phyloP scores from a whole-genome alignment of 2,113 vertebrate species.

The Apteryx owenii region DNA sequence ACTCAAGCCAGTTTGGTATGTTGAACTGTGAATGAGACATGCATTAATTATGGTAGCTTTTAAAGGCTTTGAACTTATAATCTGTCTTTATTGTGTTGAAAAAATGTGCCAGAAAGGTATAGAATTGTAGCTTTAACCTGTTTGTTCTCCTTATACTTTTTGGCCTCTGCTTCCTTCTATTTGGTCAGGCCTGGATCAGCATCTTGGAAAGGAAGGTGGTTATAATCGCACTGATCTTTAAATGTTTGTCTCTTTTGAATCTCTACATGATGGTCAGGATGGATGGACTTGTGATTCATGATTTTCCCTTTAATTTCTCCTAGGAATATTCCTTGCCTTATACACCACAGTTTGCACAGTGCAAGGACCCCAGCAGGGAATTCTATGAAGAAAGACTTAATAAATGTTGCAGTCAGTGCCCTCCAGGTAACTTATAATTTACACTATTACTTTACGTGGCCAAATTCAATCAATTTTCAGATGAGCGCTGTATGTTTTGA shows the following conservation, averaged over 20 bases:
- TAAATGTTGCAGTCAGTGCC: constrained; percentile 70
- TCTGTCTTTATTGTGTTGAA: too few relatives aligned
- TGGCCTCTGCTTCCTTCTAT: background rate
- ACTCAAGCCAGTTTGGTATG: too few relatives aligned
- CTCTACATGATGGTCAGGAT: background rate
- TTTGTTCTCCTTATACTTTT: background rate
- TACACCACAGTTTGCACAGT: background rate
- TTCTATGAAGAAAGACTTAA: constrained; percentile 30
- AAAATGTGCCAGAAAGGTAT: too few relatives aligned
- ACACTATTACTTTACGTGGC: background rate
- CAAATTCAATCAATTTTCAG: background rate
- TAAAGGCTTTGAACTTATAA: too few relatives aligned
- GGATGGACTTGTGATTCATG: background rate
- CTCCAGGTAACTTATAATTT: constrained; percentile 56
- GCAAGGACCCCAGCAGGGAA: background rate
- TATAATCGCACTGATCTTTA: background rate
- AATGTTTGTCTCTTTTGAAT: background rate
- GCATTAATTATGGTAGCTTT: too few relatives aligned
- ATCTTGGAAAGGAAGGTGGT: background rate
- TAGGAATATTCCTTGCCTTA: constrained; percentile 43
- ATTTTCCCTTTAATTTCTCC: background rate
- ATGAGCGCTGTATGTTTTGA: background rate
- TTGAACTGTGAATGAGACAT: too few relatives aligned
- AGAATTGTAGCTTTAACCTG: background rate
- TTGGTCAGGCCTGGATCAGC: background rate